A percentile compares a stretch with the other conserved stretches of the same genome.
Evolutionary conservation across 2,113 vertebrate species (phyloP).

Genomic region (Ivindomyrus marchei): DNA sequence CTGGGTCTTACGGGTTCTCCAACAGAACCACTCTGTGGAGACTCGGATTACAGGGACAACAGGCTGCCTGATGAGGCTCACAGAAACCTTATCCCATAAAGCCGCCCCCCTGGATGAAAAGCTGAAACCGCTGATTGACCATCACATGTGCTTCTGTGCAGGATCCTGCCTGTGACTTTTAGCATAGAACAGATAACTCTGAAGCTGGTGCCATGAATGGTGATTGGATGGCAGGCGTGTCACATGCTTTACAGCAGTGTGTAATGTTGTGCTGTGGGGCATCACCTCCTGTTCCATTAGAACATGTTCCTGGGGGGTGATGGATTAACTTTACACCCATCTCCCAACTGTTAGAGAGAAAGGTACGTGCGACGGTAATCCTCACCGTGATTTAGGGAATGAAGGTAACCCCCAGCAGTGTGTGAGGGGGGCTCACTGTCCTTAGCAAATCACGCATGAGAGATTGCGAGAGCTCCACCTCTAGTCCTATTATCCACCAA

Average conservation of each 20-base stretch:
- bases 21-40: background rate
- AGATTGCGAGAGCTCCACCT: background rate
- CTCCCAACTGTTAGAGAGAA: background rate
- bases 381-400: conserved; percentile 6
- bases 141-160: background rate
- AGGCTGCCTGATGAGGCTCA: background rate
- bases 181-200: background rate
- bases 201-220: background rate
- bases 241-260: background rate
- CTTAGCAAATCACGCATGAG: background rate
- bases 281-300: background rate
- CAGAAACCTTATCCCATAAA: background rate
- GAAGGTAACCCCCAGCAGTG: background rate
- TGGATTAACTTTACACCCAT: background rate
- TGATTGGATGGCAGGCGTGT: background rate
- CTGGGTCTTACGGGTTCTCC: background rate
- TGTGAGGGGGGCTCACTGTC: background rate
- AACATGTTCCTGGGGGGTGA: background rate
- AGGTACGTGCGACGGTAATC: background rate
- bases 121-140: background rate
- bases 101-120: background rate
- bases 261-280: background rate
- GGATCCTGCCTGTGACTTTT: background rate
- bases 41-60: background rate
- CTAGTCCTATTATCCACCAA: background rate